Evolutionary conservation across 2,888 invertebrate genomes (phyloP).

Genomic region (Labia minor): DNA sequence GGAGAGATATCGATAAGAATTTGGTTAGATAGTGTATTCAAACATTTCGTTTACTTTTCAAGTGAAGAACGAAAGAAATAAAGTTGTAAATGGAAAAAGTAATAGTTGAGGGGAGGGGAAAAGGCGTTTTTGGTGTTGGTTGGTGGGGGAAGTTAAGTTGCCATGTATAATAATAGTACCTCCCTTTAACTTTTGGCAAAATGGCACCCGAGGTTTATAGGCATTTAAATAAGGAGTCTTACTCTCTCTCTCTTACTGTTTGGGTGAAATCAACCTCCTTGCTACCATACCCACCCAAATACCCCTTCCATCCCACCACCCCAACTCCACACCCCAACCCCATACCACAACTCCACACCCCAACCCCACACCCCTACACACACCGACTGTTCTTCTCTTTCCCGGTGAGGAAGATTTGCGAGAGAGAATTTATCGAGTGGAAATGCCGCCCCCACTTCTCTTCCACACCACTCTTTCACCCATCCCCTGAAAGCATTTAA

Average conservation of each 20-base stretch:
- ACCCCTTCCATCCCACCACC: too few species aligned
- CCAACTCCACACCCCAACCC: too few species aligned
- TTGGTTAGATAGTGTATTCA: too few species aligned
- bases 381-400: background rate
- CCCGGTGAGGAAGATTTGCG: background rate
- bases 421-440: conserved; percentile 7
- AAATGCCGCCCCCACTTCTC: conserved; percentile 13
- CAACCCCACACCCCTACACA: background rate
- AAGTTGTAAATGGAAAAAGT: too few species aligned
- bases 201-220: conserved; percentile 13
- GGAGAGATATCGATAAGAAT: too few species aligned
- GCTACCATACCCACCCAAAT: too few species aligned
- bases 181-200: background rate
- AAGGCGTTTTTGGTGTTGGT: too few species aligned
- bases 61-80: too few species aligned
- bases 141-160: background rate
- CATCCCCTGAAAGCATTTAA: conserved; percentile 13
- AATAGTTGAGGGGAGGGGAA: too few species aligned
- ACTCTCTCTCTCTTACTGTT: background rate
- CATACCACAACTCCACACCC: too few species aligned
- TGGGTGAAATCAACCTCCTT: background rate
- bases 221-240: conserved; percentile 13
- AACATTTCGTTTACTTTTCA: too few species aligned
- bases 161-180: background rate
- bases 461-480: too few species aligned